These are phyloP conservation scores for Crotalus helleri DNA, from an alignment of 2,113 vertebrate species.

Conservation along the genomic window DNA sequence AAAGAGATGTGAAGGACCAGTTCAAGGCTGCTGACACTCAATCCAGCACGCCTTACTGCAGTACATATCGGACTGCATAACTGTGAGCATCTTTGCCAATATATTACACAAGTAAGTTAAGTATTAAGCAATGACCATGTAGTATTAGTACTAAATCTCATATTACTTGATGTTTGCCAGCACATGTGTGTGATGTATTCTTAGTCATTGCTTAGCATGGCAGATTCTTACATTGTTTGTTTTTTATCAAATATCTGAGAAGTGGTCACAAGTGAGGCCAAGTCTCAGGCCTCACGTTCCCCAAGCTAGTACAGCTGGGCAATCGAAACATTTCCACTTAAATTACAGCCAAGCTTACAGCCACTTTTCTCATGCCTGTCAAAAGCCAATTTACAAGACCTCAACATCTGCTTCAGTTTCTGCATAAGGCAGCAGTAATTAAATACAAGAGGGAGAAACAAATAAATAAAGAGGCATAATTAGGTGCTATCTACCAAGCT, in stretches of 20 bases:
- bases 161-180: not conserved
- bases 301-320: not conserved
- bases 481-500: not conserved
- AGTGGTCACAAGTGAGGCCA: not conserved
- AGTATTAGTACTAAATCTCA: not conserved
- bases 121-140: not conserved
- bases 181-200: not conserved
- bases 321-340: not conserved
- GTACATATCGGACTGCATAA: not conserved
- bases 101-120: not conserved
- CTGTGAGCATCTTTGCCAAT: not conserved
- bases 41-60: not conserved
- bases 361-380: not conserved
- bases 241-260: not conserved
- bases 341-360: not conserved
- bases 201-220: not conserved
- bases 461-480: not conserved
- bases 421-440: not conserved
- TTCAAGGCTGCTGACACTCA: not conserved
- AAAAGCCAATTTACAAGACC: constrained; percentile 5
- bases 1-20: not conserved
- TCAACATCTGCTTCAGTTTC: not conserved
- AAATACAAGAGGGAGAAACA: not conserved
- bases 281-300: not conserved
- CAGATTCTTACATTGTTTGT: not conserved